phyloP scores from a whole-genome alignment of 2,888 invertebrate species.

The Creontiades dilutus region DNA sequence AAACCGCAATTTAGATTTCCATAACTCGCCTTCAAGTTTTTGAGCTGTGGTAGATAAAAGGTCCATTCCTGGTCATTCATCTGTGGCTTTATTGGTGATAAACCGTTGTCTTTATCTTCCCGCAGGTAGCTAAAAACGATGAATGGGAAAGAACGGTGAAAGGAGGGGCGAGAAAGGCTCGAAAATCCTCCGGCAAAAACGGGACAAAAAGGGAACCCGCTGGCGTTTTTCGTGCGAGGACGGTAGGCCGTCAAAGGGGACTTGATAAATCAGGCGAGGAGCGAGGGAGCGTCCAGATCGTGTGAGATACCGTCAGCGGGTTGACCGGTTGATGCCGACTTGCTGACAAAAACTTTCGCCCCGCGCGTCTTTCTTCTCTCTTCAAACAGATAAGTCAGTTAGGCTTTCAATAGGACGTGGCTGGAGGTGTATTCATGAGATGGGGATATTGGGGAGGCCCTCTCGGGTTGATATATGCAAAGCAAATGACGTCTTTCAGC shows the following conservation, averaged over 20 bases:
- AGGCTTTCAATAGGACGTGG: slow-evolving; percentile 29
- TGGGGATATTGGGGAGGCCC: not conserved
- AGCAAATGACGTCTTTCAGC: slow-evolving; percentile 32
- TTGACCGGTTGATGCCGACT: slow-evolving; percentile 29
- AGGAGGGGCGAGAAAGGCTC: not conserved
- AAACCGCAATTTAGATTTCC: too few relatives aligned
- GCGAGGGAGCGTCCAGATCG: slow-evolving; percentile 33
- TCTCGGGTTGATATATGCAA: slow-evolving; percentile 17
- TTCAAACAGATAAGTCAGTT: slow-evolving; percentile 32
- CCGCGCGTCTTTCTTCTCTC: not conserved
- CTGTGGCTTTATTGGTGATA: not conserved
- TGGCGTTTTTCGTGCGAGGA: slow-evolving; percentile 11
- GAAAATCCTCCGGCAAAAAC: slow-evolving; percentile 20
- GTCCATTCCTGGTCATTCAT: not conserved
- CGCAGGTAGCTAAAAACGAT: slow-evolving; percentile 5
- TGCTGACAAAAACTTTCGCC: slow-evolving; percentile 32
- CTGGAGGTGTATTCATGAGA: slow-evolving; percentile 32
- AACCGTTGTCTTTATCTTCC: slow-evolving; percentile 18
- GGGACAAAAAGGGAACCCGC: slow-evolving; percentile 25
- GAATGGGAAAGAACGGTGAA: slow-evolving; percentile 15
- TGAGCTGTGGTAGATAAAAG: not conserved
- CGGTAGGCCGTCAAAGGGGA: slow-evolving; percentile 37
- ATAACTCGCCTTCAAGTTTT: not conserved
- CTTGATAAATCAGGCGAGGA: slow-evolving; percentile 50
- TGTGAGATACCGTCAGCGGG: slow-evolving; percentile 48